Evolutionary conservation across 2,113 vertebrate genomes (phyloP).

Genomic region (Osmerus eperlanus): DNA sequence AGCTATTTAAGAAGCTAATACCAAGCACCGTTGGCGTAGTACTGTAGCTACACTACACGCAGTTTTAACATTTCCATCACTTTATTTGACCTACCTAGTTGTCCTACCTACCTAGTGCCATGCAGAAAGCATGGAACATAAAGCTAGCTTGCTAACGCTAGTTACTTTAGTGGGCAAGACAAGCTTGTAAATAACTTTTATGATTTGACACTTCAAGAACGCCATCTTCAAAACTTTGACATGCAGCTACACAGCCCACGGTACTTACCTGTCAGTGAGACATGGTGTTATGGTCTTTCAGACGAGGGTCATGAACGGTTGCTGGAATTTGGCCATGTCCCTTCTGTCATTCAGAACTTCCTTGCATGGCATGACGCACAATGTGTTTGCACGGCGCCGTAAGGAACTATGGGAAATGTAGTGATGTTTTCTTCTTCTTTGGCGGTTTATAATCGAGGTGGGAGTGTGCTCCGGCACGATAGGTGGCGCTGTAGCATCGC

Average conservation of each 20-base stretch:
- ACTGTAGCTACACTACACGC: no score
- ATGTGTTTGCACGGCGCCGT: background rate
- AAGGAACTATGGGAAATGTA: slow-evolving; percentile 25
- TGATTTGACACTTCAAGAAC: background rate
- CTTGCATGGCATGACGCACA: background rate
- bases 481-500: no score
- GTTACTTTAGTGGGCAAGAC: no score
- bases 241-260: background rate
- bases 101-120: no score
- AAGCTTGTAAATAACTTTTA: background rate
- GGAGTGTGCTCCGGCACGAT: no score
- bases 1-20: no score
- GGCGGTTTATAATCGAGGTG: no score
- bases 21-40: no score
- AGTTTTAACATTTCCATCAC: no score
- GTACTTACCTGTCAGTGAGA: background rate
- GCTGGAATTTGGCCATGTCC: slow-evolving; percentile 9
- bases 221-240: background rate
- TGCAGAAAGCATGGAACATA: no score
- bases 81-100: no score
- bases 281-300: slow-evolving; percentile 2
- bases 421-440: background rate
- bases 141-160: no score
- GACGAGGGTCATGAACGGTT: background rate
- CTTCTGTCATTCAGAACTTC: slow-evolving; percentile 29